phyloP scores from a whole-genome alignment of 2,888 invertebrate genomes.

The Masnerella sp. region DNA sequence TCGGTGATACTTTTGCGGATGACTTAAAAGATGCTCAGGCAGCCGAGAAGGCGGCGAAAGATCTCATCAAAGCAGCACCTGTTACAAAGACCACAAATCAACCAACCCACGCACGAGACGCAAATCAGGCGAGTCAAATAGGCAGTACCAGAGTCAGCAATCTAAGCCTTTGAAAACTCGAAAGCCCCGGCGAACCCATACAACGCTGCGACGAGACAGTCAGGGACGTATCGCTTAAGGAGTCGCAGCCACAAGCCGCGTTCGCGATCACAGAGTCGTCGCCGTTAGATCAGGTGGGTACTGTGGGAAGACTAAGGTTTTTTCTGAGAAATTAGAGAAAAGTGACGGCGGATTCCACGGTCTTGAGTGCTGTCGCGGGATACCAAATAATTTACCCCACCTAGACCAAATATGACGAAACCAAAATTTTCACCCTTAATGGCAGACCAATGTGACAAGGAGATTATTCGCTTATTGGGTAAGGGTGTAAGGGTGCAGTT shows the following conservation, averaged over 20 bases:
- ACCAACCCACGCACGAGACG: not conserved
- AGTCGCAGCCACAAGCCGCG: not conserved
- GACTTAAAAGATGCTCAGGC: constrained; percentile 15
- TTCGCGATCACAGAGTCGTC: constrained; percentile 8
- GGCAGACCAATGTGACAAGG: constrained; percentile 2
- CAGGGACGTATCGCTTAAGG: constrained; percentile 7
- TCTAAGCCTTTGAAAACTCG: constrained; percentile 9
- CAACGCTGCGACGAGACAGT: not conserved
- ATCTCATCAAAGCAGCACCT: not conserved
- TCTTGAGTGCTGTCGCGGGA: constrained; percentile 9
- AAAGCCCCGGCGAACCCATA: constrained; percentile 6
- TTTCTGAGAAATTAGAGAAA: constrained; percentile 8
- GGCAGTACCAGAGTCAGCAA: not conserved
- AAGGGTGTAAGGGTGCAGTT: too few species aligned
- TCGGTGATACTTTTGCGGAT: constrained; percentile 19
- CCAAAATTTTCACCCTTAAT: not conserved
- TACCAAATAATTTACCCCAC: constrained; percentile 16
- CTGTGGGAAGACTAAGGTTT: constrained; percentile 1
- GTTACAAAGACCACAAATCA: not conserved
- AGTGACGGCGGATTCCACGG: constrained; percentile 11
- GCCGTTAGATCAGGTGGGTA: constrained; percentile 14
- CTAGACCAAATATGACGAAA: not conserved
- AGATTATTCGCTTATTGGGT: constrained; percentile 19
- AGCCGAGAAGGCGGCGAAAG: constrained; percentile 12
- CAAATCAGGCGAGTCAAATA: not conserved